Evolutionary conservation across 2,797 vertebrate genomes (phyloP), one percentile per base, ranked within the genome.

Genomic region (Nyctibius grandis): DNA sequence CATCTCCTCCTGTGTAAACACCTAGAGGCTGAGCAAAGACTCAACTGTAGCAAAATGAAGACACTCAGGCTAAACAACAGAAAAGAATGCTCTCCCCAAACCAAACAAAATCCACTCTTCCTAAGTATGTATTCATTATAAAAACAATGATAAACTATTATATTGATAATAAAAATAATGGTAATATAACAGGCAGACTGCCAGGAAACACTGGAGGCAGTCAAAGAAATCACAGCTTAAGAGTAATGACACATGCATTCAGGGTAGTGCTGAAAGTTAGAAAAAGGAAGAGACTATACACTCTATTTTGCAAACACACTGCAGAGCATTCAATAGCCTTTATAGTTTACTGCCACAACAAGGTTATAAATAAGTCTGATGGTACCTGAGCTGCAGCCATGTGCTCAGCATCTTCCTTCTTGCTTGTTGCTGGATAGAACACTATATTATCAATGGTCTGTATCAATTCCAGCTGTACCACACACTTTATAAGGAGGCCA

Each of bases 381-480:
- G 11, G 63, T 96, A 99, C 99, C 99, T 99, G 99, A 81, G 99
- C 99, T 59, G 99, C 99, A 36, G 99, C 99, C 98, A 99, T 98
- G 97, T 99, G 99, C 79, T 99, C 99, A 8, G 99, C 99, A 81
- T 99, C 99, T 86, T 99, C 99, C 93, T 99, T 99, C 97, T 99
- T 99, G 97, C 99, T 99, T 12, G 99, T 99, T 22, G 99, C 97
- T 15, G 99, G 99, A 93, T 98, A 99, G 97, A 99, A 99, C 57
- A 99, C 99, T 9, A 99, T 99, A 96, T 99, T 99, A 98, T 99
- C 99, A n/a, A 99, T 98, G 84, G 99, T 99, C 97, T 99, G 99
- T 96, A 99, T 99, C 75, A 99, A 95, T 85, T 99, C 99, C 65
- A 99, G 97, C 97, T 99, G 99, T 6, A 99, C 99, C 69, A 99